Evolutionary conservation across 2,113 vertebrate species (phyloP).

Genomic region (Camarhynchus parvulus): DNA sequence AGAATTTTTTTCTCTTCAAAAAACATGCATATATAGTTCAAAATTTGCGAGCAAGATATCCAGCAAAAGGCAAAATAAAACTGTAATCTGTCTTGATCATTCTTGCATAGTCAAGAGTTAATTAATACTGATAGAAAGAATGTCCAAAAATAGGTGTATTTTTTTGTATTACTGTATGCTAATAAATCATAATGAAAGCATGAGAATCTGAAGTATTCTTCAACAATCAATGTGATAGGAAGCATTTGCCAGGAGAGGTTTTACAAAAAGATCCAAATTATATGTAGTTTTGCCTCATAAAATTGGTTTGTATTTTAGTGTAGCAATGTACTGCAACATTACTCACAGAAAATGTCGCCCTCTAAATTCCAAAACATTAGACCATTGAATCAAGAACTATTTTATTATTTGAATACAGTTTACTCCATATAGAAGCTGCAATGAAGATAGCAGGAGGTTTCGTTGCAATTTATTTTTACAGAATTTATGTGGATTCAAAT

Average conservation of each 20-base stretch:
- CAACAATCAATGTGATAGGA: constrained; percentile 37
- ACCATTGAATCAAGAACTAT: not conserved
- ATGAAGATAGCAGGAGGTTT: constrained; percentile 8
- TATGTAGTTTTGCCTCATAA: constrained; percentile 18
- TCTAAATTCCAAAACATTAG: constrained; percentile 51
- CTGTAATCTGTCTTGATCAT: not conserved
- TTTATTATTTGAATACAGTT: not conserved
- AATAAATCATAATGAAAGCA: constrained; percentile 29
- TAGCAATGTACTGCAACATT: not conserved
- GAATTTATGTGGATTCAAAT: not conserved
- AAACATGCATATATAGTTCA: not conserved
- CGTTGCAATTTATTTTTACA: constrained; percentile 8
- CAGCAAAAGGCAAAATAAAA: not conserved
- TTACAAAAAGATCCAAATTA: constrained; percentile 17
- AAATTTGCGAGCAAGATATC: not conserved
- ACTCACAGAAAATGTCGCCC: constrained; percentile 1
- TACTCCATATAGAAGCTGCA: not conserved
- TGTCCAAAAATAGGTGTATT: not conserved
- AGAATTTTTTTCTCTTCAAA: not conserved
- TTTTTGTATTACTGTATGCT: constrained; percentile 19
- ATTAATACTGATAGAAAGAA: constrained; percentile 26
- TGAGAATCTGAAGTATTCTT: constrained; percentile 11
- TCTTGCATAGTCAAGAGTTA: not conserved
- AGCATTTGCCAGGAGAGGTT: constrained; percentile 26
- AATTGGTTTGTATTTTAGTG: constrained; percentile 13